Evolutionary conservation across 1,140 invertebrate genomes (phyloP), one percentile per base, ranked within the genome.

Genomic region (Bombyx mandarina): DNA sequence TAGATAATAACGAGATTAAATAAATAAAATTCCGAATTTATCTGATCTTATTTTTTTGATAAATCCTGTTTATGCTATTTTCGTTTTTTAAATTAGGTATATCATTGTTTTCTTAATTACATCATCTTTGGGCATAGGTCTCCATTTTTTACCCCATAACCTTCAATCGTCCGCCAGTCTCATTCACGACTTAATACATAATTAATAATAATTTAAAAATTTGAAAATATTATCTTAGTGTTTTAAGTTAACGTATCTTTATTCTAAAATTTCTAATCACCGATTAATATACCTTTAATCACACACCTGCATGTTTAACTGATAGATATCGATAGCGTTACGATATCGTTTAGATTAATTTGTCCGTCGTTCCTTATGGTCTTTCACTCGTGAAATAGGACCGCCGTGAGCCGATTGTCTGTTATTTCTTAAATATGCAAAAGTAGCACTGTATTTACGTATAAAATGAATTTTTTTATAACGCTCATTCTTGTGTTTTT

Each of bases 321-420:
- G 80, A 83, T 83, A 80, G 60, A 54, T 18, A 49, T 49, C 9
- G 10, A 52, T 81, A 83, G 81, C 80, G 62, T 63, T 62, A 64
- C 58, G 48, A 18, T 49, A 49, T n/a, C 22, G 12, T 46, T 46
- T 35, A 5, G 26, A 35, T 35, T 35, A 35, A 35, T 35, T 35
- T 35, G 26, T 35, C 2, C 45, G 44, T 6, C 52, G 43, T 9
- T 52, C 44, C 55, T 54, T 42, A 12, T 55, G 42, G 44, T 59
- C 46, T 48, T 60, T 63, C 57, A 66, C 65, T 71, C 58, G 52
- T 47, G 56, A 52, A 12, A 18, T 48, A 35, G 26, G 26, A 52
- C 8, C 51, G 56, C 8, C 12, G 43, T 52, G 51, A 48, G 44
- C 35, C 26, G 1, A 18, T 8, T 51, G 26, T 18, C 45, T 10